Base-by-base conservation (phyloP, 2,888 invertebrate genomes). In the Eumerus sabulonum region DNA sequence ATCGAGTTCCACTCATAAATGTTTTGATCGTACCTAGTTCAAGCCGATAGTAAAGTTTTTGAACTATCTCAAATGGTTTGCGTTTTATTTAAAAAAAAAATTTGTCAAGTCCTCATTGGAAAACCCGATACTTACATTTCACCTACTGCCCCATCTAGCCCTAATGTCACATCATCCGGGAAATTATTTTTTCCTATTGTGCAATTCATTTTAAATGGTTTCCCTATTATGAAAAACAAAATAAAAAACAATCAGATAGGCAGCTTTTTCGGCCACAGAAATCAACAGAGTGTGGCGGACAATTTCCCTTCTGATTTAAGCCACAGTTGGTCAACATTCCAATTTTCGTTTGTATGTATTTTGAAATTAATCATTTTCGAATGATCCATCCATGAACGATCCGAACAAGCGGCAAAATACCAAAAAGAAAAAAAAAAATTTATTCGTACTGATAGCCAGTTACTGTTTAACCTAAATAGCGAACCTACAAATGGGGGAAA, bases 261-360 rank as follows among this genome's bases (percentile, higher is more conserved):
- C 56, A 63, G 56, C 56, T 63, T 71, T 63, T 62, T 63, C 62
- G 62, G 54, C 62, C 70, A 71, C 48, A 48, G 16, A 12, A 44
- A 9, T 9, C 62, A 50, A n/a, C 70, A 42, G 12, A 71, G 54
- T 62, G 62, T 35, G 48, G 62, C 62, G 13, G 62, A 62, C 27
- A 54, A 40, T 60, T 71, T 62, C 35, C 35, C 47, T 62, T 54
- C 47, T 48, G 27, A 45, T 59, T 51, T 57, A n/a, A n/a, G 27
- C 27, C 27, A 4, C 0, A 14, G 14, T 14, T 16, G 19, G 54
- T 64, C 38, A 19, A 27, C 17, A 19, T 54, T 47, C 9, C 12
- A 42, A 62, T 62, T 62, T 42, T 47, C 11, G n/a, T 40, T 40
- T 40, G 11, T 9, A 9, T 40, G 9, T 11, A 40, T 40, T n/a